Base-by-base conservation (phyloP, 2,888 invertebrate genomes). In the Smittia aterrima region DNA sequence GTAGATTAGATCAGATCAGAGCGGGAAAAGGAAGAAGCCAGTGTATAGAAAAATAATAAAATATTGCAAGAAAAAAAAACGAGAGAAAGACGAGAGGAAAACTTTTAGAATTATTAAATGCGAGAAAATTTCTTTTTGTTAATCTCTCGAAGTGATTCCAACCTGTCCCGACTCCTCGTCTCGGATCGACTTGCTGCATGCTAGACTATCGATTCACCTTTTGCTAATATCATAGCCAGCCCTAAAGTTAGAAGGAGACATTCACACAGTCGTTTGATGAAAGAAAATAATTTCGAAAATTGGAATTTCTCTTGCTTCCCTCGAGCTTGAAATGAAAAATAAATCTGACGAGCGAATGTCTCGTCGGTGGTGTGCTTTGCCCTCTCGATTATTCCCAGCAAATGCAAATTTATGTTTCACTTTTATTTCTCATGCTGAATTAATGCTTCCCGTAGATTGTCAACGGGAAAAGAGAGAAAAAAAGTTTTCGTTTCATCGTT, bases 261-360 rank as follows among this genome's bases (percentile, higher is more conserved):
- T n/a, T 47, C 32, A 32, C 32, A 32, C 32, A 6, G 32, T 9
- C 32, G 32, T 47, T 47, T 47, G 47, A 9, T 64, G 27, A 2
- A 20, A 58, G 20, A 64, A 64, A 64, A 64, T 64, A 64, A 64
- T 64, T 64, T 27, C 22, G 64, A 64, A 64, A 64, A 25, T 64
- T 24, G 25, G 20, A 64, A 64, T 27, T 64, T 64, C 3, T 64
- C 64, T n/a, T 9, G 27, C 25, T 64, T 64, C 25, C 64, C 27
- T 20, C 64, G 18, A 58, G 47, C 13, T n/a, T 11, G 47, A 47
- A 58, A 64, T 64, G 40, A 66, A 66, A 66, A 27, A 68, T 47
- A 68, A 68, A 68, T 68, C 68, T 68, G 68, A 53, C 25, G 53
- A 70, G 27, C 41, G 70, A 41, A 47, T 40, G n/a, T 4, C 2